Evolutionary conservation across 1,140 invertebrate species (phyloP).

Genomic region (Zeugodacus cucurbitae): DNA sequence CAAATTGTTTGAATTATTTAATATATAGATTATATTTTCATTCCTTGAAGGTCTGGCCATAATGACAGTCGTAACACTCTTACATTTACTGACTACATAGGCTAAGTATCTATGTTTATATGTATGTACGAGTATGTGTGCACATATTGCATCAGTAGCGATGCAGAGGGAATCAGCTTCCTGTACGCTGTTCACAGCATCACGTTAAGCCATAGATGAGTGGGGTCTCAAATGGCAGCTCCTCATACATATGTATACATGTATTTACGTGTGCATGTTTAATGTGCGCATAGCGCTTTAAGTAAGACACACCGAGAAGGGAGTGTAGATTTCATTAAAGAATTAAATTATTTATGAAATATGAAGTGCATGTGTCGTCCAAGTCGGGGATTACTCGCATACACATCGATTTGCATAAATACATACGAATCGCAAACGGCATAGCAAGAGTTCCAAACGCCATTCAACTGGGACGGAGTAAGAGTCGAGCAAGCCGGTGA

Average conservation of each 20-base stretch:
- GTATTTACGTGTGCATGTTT: background rate
- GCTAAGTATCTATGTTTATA: too few relatives aligned
- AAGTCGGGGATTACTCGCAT: background rate
- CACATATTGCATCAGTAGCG: too few relatives aligned
- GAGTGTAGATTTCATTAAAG: background rate
- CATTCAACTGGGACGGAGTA: background rate
- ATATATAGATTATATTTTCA: too few relatives aligned
- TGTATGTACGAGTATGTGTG: too few relatives aligned
- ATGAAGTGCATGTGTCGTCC: background rate
- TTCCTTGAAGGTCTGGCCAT: background rate
- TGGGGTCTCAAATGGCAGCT: background rate
- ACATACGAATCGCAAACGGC: background rate
- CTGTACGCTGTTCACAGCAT: background rate
- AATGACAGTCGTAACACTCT: background rate
- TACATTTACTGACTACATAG: too few relatives aligned
- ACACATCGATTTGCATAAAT: background rate
- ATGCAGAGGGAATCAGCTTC: background rate
- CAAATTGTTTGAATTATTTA: too few relatives aligned
- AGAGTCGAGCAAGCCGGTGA: background rate
- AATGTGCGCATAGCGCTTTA: background rate
- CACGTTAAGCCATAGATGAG: background rate
- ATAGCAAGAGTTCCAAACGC: background rate
- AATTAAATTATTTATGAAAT: conserved; percentile 18
- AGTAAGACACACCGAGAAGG: background rate
- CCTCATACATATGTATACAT: background rate